phyloP scores from a whole-genome alignment of 1,140 invertebrate species.

The Theocolax elegans region DNA sequence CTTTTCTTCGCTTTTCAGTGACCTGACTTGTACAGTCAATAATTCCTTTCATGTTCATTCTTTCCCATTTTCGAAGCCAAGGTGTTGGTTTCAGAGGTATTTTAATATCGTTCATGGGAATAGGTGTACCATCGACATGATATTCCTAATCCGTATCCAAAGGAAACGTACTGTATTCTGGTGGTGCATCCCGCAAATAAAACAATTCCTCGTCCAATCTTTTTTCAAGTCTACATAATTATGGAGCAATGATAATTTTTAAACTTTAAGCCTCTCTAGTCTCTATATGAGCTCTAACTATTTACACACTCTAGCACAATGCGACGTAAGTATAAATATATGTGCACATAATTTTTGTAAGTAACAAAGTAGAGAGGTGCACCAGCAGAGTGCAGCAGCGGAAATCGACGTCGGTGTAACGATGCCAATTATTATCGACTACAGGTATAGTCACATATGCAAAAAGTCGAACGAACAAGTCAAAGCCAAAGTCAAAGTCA shows the following conservation, averaged over 20 bases:
- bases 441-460: too few relatives aligned
- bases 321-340: too few relatives aligned
- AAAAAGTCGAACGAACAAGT: too few relatives aligned
- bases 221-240: slow-evolving; percentile 91
- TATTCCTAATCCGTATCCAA: slow-evolving; percentile 90
- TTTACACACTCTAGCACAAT: too few relatives aligned
- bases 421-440: too few relatives aligned
- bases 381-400: slow-evolving; percentile 70
- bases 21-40: slow-evolving; percentile 69
- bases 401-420: too few relatives aligned
- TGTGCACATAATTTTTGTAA: too few relatives aligned
- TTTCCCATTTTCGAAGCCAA: slow-evolving; percentile 88
- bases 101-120: slow-evolving; percentile 90
- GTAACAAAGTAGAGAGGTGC: too few relatives aligned
- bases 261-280: too few relatives aligned
- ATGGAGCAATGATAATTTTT: too few relatives aligned
- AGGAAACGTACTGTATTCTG: slow-evolving; percentile 95
- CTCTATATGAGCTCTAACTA: too few relatives aligned
- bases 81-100: slow-evolving; percentile 85
- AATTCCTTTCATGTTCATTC: slow-evolving; percentile 83
- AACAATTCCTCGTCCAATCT: slow-evolving; percentile 89
- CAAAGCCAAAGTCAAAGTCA: too few relatives aligned
- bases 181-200: slow-evolving; percentile 93
- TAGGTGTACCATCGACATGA: slow-evolving; percentile 77
- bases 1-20: slow-evolving; percentile 72